Evolutionary conservation across 2,888 invertebrate species (phyloP), one percentile per base, ranked within the genome.

Genomic region (Tryphoninae sp.): DNA sequence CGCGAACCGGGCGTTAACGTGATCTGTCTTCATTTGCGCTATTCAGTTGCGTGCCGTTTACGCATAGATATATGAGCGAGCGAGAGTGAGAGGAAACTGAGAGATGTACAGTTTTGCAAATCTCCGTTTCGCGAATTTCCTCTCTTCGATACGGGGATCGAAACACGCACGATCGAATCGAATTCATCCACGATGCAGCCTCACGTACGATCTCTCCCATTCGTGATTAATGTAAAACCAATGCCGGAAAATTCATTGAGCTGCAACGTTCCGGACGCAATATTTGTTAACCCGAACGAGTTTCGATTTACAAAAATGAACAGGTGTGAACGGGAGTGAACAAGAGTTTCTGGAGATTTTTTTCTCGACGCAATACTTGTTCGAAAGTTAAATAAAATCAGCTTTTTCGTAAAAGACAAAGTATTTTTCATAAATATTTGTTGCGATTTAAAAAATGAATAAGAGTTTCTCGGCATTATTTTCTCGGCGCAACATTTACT

Each of bases 21-120:
- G 83, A 87, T 87, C 86, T 80, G 84, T 87, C 87, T 87, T 87
- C 86, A 86, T 87, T 85, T 83, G 84, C 79, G 83, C 84, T 80
- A 83, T 83, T 86, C 83, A 85, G 81, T 86, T 86, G 85, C 84
- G 85, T 84, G 78, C 75, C 75, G 79, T 80, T 84, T 78, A 68
- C 77, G 75, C 82, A 75, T 68, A 51, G 67, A 45, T 76, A 76
- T 16, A 19, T 51, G 13, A 51, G 13, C 11, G n/a, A 51, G n/a
- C 6, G 33, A 33, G 33, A 33, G 33, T 33, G 33, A 33, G 33
- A 33, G 33, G 33, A 33, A 33, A 33, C 33, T 33, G 33, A 33
- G 33, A 33, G 33, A 33, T 33, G 49, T 42, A 69, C 69, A 53
- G 64, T 67, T 61, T 26, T 53, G 59, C 42, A 45, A 62, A 76